A percentile compares a stretch with the other conserved stretches of the same genome.
Conservation (phyloP, 1,140 invertebrate genomes). For the Aphis gossypii region DNA sequence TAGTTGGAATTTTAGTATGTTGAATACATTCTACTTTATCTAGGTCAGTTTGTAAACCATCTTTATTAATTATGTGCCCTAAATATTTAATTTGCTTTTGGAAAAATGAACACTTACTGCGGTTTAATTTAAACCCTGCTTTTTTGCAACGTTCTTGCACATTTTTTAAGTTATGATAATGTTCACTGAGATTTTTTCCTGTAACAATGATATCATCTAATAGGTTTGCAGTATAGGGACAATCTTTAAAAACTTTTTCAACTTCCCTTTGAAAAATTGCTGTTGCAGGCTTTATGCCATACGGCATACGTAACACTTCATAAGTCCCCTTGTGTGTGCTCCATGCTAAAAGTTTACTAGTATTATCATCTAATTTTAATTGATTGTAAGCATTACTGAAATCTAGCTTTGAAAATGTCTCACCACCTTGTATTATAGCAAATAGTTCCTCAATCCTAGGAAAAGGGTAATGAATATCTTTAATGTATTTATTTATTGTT, state of each 20-base stretch:
- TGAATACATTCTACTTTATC: background rate
- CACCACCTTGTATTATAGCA: constrained; percentile 57
- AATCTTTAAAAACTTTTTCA: background rate
- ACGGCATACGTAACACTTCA: constrained; percentile 64
- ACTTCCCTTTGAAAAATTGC: background rate
- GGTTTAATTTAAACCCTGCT: background rate
- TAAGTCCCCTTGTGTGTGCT: constrained; percentile 63
- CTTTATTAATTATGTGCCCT: background rate
- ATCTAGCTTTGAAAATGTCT: constrained; percentile 60
- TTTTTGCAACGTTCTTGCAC: background rate
- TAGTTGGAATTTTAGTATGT: background rate
- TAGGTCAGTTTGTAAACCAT: background rate
- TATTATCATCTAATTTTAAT: constrained; percentile 61
- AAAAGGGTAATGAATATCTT: constrained; percentile 55
- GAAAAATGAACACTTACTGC: background rate
- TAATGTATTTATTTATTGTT: constrained; percentile 60
- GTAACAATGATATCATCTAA: constrained; percentile 16
- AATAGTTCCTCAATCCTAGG: constrained; percentile 56
- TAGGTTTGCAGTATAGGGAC: background rate
- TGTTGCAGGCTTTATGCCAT: constrained; percentile 65
- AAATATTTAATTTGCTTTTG: background rate
- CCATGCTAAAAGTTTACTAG: constrained; percentile 62
- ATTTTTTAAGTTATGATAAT: background rate
- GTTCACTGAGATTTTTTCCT: background rate
- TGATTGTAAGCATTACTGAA: constrained; percentile 62